Evolutionary conservation across 2,797 vertebrate species (phyloP), one percentile per base, ranked within the genome.

Genomic region (Argentina silus): DNA sequence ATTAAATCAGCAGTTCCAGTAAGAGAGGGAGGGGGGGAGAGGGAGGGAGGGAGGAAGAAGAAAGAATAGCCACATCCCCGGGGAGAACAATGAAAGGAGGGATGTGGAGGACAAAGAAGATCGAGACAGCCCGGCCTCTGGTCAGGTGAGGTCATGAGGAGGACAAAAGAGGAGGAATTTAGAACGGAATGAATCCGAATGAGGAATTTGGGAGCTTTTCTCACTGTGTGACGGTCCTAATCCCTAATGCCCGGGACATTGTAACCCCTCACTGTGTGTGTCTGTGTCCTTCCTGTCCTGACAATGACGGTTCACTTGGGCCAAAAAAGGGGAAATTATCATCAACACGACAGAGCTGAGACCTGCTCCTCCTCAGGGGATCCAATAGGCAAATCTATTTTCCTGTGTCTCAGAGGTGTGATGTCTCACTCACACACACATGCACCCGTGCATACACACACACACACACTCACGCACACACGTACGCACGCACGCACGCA

Each of bases 61-160:
- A 17, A 73, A 55, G 61, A 64, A 79, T 72, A 17, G 51, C 14
- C n/a, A n/a, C n/a, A n/a, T n/a, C n/a, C n/a, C n/a, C n/a, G n/a
- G n/a, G n/a, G n/a, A n/a, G n/a, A n/a, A n/a, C n/a, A n/a, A n/a
- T n/a, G n/a, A n/a, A n/a, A n/a, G n/a, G n/a, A n/a, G n/a, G n/a
- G n/a, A n/a, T n/a, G n/a, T n/a, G n/a, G n/a, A n/a, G n/a, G n/a
- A n/a, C n/a, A n/a, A n/a, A n/a, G n/a, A n/a, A n/a, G n/a, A n/a
- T n/a, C n/a, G n/a, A 2, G 36, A 62, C 60, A 27, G 36, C n/a
- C n/a, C n/a, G n/a, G n/a, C n/a, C 60, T 62, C 27, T 62, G 60
- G 60, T 43, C 27, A 43, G 60, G 60, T 43, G 60, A 63, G 61
- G 15, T 45, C 61, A 17, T 7, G 3, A 44, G 42, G 61, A 19